These are phyloP conservation scores for Sebastes schlegelii DNA, from an alignment of 2,113 vertebrate species.

Conservation along the genomic window DNA sequence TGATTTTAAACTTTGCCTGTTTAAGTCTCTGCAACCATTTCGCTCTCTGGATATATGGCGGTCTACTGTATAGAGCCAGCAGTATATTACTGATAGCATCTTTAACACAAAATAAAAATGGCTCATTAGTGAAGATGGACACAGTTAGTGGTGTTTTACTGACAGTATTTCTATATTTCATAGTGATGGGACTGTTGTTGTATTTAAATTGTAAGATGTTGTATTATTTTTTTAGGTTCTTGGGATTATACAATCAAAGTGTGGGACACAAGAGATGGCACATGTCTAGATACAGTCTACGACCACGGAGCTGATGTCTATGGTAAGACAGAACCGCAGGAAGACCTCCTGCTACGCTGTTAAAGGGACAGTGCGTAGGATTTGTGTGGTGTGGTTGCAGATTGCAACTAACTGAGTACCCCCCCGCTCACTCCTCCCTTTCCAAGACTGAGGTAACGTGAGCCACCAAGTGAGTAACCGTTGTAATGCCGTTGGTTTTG, in stretches of 20 bases:
- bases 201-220: background rate
- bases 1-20: background rate
- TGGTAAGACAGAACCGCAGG: constrained; percentile 78
- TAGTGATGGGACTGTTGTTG: background rate
- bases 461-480: no score
- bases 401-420: no score
- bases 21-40: background rate
- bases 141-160: background rate
- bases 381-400: no score
- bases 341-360: background rate
- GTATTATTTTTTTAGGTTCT: constrained; percentile 79
- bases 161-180: background rate
- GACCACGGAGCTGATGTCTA: constrained; percentile 98
- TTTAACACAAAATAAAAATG: background rate
- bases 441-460: no score
- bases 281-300: constrained; percentile 92
- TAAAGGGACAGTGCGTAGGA: no score
- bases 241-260: constrained; percentile 98
- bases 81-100: background rate
- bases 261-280: constrained; percentile 96
- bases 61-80: background rate
- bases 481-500: no score
- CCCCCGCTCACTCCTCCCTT: no score
- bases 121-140: background rate
- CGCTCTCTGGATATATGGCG: no score